Percentiles rank a stretch among this genome's conserved stretches.
These are phyloP conservation scores for Philypnodon macrostomus DNA, from an alignment of 2,797 vertebrate species.

Conservation along the genomic window DNA sequence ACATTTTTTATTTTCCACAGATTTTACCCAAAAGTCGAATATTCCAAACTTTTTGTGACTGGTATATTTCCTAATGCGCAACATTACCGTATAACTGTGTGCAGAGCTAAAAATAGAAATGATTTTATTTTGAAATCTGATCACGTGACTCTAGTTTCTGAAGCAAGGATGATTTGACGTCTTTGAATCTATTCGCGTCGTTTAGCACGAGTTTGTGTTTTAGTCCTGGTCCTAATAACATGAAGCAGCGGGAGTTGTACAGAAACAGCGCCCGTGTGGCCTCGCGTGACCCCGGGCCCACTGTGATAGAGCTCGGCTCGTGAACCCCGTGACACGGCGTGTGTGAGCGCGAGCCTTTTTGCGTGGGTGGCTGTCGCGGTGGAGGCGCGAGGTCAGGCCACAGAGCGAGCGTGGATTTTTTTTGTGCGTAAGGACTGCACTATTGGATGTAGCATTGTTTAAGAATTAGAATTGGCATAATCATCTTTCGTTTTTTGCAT, in stretches of 20 bases:
- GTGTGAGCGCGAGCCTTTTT: conserved; percentile 20
- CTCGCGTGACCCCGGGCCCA: conserved; percentile 52
- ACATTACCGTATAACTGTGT: neutral
- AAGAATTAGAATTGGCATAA: no score
- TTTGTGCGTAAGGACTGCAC: neutral
- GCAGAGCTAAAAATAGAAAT: neutral
- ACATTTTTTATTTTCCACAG: no score
- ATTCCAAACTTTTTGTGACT: no score
- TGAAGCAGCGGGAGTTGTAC: neutral
- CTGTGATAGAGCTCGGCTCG: conserved; percentile 32
- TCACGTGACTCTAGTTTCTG: conserved; percentile 17
- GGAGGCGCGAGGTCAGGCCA: conserved; percentile 1
- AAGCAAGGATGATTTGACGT: conserved; percentile 34
- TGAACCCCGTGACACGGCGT: conserved; percentile 48
- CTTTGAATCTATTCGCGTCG: conserved; percentile 40
- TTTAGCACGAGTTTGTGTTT: conserved; percentile 29
- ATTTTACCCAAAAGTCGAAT: no score
- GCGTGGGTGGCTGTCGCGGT: conserved; percentile 20
- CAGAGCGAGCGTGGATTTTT: conserved; percentile 2
- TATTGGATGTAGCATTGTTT: no score
- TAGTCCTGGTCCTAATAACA: neutral
- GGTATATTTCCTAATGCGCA: no score
- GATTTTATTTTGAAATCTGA: conserved; percentile 16
- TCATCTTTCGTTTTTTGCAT: neutral
- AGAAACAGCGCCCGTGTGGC: conserved; percentile 8